Percentiles rank a stretch among this genome's conserved stretches.
phyloP scores from a whole-genome alignment of 2,113 vertebrate genomes.

The Aplodontia rufa region DNA sequence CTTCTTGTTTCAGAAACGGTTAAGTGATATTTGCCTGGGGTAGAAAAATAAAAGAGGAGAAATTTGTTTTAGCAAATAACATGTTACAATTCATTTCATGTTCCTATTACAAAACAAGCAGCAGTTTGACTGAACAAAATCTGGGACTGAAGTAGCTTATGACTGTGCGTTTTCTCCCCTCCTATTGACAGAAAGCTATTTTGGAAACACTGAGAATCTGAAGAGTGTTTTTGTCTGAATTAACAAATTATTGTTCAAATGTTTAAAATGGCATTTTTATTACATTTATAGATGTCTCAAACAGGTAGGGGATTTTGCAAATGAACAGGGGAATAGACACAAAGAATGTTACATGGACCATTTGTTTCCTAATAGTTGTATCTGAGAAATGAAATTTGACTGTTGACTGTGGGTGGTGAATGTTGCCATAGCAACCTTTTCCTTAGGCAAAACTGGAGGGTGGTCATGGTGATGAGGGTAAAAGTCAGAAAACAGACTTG shows the following conservation, averaged over 20 bases:
- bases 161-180: background rate
- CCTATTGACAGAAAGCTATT: slow-evolving; percentile 49
- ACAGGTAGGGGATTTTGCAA: slow-evolving; percentile 62
- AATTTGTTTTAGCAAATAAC: slow-evolving; percentile 47
- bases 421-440: slow-evolving; percentile 72
- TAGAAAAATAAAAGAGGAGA: slow-evolving; percentile 26
- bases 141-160: slow-evolving; percentile 23
- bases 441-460: slow-evolving; percentile 64
- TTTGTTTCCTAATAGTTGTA: slow-evolving; percentile 77
- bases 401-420: slow-evolving; percentile 69
- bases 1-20: slow-evolving; percentile 15
- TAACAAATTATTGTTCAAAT: slow-evolving; percentile 61
- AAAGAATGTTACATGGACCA: slow-evolving; percentile 67
- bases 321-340: slow-evolving; percentile 49
- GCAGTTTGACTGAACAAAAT: slow-evolving; percentile 53
- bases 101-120: slow-evolving; percentile 45
- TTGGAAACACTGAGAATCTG: slow-evolving; percentile 21
- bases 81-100: slow-evolving; percentile 24
- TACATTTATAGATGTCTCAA: slow-evolving; percentile 20
- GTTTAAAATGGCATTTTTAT: slow-evolving; percentile 54
- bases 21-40: background rate
- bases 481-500: slow-evolving; percentile 65
- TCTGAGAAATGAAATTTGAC: slow-evolving; percentile 75
- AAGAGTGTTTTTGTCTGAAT: slow-evolving; percentile 50
- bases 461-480: slow-evolving; percentile 54